Evolutionary conservation across 2,113 vertebrate species (phyloP).

Genomic region (Mastomys natalensis): DNA sequence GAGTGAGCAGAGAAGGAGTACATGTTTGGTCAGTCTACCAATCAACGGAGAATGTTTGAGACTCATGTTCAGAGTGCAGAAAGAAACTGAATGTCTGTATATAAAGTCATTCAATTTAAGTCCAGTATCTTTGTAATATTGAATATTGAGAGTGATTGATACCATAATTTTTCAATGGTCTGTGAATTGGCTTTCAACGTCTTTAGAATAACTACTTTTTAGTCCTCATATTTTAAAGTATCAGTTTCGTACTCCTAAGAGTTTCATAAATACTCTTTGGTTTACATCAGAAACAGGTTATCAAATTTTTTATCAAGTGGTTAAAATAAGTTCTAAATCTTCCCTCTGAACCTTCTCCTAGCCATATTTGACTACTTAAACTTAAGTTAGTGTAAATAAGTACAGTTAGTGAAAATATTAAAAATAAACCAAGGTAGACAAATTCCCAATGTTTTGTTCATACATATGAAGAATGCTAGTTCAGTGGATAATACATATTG

Average conservation of each 20-base stretch:
- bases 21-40: background rate
- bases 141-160: background rate
- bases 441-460: background rate
- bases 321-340: background rate
- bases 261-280: background rate
- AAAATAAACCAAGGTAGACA: background rate
- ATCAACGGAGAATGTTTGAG: background rate
- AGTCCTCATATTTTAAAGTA: background rate
- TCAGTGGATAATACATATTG: background rate
- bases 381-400: background rate
- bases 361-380: background rate
- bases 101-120: background rate
- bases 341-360: background rate
- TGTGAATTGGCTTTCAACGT: background rate
- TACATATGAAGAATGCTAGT: background rate
- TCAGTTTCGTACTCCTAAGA: background rate
- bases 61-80: background rate
- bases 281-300: background rate
- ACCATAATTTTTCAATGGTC: background rate
- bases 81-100: background rate
- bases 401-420: background rate
- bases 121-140: background rate
- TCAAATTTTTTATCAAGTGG: background rate
- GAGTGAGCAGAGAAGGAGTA: background rate
- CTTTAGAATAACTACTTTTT: background rate